A percentile compares a stretch with the other conserved stretches of the same genome.
Conservation (phyloP, 2,113 vertebrate species). For the Balaeniceps rex region DNA sequence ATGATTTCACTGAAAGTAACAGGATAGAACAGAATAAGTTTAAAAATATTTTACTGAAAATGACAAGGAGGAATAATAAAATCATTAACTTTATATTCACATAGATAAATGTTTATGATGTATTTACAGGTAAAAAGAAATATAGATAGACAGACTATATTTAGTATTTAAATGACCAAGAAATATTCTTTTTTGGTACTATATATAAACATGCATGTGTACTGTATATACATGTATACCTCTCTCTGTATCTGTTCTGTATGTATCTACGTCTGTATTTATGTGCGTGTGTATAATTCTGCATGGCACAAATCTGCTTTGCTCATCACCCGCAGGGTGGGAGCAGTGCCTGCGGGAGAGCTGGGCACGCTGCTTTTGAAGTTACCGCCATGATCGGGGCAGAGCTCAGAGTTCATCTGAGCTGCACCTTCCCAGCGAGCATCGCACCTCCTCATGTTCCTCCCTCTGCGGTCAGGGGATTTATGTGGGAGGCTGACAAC, state of each 20-base stretch:
- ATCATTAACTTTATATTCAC: background rate
- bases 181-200: background rate
- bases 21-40: background rate
- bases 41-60: background rate
- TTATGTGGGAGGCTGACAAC: background rate
- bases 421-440: fast-evolving
- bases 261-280: background rate
- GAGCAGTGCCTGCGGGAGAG: background rate
- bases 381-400: fast-evolving
- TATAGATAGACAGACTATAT: background rate
- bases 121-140: background rate
- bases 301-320: background rate
- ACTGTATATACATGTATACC: too few relatives aligned
- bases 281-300: fast-evolving
- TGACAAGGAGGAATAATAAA: background rate
- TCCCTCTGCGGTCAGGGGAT: background rate
- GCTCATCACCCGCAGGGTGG: background rate
- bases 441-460: background rate
- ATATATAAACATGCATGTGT: background rate
- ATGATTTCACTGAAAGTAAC: background rate
- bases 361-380: background rate
- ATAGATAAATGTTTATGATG: background rate
- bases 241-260: background rate
- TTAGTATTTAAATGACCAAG: background rate
- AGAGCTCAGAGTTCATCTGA: background rate